Evolutionary conservation across 2,797 vertebrate species (phyloP), one percentile per base, ranked within the genome.

Genomic region (Chaetophractus vellerosus): DNA sequence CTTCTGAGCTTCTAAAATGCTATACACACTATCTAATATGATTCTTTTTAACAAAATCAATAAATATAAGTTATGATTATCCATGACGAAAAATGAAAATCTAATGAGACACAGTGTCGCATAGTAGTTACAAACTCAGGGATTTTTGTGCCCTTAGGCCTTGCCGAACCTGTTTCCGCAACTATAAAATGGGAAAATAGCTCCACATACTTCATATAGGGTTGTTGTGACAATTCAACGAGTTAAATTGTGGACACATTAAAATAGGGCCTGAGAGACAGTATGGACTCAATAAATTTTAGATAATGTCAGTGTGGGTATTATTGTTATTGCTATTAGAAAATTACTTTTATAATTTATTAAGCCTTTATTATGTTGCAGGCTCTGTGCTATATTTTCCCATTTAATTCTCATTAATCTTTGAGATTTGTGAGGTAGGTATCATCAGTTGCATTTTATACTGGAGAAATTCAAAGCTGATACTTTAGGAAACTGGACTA

Each of bases 1-100:
- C 31, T 83, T 90, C n/a, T 91, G n/a, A 66, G 59, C 33, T 45
- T 81, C 84, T 74, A 59, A 93, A 93, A 78, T 64, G 31, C 15
- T 71, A 33, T 26, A 64, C 14, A 76, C 9, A 57, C 14, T 41
- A 57, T 66, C 14, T 28, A 69, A 92, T 82, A 71, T 75, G 69
- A 84, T 79, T 76, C 31, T 16, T 33, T 50, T 88, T 45, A 93
- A 75, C 24, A 85, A 75, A 90, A 61, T 84, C 55, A 79, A 14
- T 33, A 75, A 38, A n/a, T 88, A 24, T 4, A 87, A 55, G n/a
- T 88, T 28, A 61, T 41, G 68, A 68, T 78, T 36, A 12, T 90
- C 23, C 8, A 48, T 26, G 52, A 26, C 5, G 24, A 19, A 64
- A 75, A 33, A 36, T 28, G 9, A 61, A 50, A 83, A 28, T 10